Evolutionary conservation across 2,888 invertebrate species (phyloP), one percentile per base, ranked within the genome.

Genomic region (Ophion slaviceki): DNA sequence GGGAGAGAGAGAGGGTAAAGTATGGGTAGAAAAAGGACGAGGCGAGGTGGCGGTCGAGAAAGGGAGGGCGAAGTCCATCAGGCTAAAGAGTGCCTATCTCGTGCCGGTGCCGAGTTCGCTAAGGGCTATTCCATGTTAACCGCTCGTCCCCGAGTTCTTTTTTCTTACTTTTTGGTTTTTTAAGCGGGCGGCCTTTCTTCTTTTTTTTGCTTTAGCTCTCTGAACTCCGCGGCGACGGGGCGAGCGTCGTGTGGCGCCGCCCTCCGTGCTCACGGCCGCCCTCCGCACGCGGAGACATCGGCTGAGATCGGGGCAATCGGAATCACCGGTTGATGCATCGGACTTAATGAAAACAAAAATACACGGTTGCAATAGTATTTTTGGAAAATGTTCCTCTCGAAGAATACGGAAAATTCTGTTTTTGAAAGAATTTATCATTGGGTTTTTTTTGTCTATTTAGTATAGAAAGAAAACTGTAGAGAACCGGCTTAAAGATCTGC

Each of bases 71-170:
- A 91, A 92, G 91, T 92, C 92, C 93, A 93, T 93, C 93, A 93
- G 92, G 88, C 90, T 91, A 92, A 93, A 93, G 92, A 92, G 92
- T 90, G 92, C 92, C 93, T 93, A 93, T 93, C 81, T 81, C 93
- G 92, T 90, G 90, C 91, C 91, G 91, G 91, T 87, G 84, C 86
- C 85, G 86, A 89, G 88, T 83, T 83, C 88, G 88, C 93, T 93
- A 93, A 93, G 93, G 93, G 93, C 93, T 92, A 93, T 93, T 93
- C 92, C 93, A 93, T 93, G 93, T 93, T 93, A 92, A 91, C 91
- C 91, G 91, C 90, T 92, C 92, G 92, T 92, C 87, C 89, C 88
- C 84, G 88, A 88, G 90, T 89, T 90, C 90, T 92, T 92, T 91
- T 90, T 92, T 91, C 89, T 53, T 53, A 53, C 53, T 14, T 53